These are phyloP conservation scores for Scatophagus argus DNA, from an alignment of 2,113 vertebrate genomes.

Conservation along the genomic window DNA sequence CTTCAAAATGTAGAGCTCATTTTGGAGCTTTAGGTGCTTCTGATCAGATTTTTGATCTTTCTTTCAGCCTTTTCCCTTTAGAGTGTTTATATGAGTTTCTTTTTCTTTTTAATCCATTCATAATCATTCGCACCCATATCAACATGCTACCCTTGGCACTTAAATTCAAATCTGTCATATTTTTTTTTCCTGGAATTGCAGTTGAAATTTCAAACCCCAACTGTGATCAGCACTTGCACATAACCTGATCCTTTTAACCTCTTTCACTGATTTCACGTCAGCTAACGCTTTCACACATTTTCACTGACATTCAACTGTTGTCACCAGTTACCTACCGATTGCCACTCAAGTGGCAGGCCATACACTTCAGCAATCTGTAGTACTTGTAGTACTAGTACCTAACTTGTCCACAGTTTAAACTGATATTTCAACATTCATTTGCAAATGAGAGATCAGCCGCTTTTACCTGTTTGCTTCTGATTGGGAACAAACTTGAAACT, in stretches of 20 bases:
- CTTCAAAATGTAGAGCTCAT: neutral
- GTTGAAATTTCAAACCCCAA: neutral
- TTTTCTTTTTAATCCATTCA: neutral
- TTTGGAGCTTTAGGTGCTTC: neutral
- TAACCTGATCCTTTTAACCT: neutral
- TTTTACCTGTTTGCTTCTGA: neutral
- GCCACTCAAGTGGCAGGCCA: neutral
- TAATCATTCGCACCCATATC: neutral
- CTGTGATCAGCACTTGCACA: neutral
- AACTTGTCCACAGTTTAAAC: neutral
- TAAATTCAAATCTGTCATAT: constrained; percentile 3
- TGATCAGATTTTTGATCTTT: neutral
- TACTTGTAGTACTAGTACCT: neutral
- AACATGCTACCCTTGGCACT: neutral
- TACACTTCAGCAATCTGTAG: neutral
- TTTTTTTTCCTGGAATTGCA: neutral
- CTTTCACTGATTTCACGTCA: neutral
- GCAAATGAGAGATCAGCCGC: too few species aligned
- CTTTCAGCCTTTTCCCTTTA: neutral
- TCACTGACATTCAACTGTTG: neutral
- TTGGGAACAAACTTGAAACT: neutral
- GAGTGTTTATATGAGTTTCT: too few species aligned
- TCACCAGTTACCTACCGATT: neutral
- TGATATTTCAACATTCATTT: neutral
- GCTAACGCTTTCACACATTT: neutral